Base-by-base conservation (phyloP, 1,140 invertebrate species). In the Neocloeon triangulifer region DNA sequence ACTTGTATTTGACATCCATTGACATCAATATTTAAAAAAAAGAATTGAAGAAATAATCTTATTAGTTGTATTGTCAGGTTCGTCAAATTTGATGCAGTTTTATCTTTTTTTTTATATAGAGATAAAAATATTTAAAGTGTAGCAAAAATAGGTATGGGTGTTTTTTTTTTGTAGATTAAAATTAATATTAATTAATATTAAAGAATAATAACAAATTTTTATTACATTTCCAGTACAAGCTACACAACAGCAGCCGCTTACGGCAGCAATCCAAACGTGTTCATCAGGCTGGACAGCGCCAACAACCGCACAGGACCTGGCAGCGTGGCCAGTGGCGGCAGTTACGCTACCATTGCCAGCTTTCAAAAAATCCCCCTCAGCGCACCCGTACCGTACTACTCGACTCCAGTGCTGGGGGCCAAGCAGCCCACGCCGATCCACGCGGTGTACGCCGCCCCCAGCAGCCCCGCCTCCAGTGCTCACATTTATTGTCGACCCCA, bases 281-380 rank as follows among this genome's bases (percentile, higher is more conserved):
- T 77, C 39, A 61, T 76, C 26, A 64, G 69, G 12, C 55, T 74
- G 37, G 71, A 73, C 48, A 55, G 55, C 34, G 59, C 62, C 2
- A 14, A 15, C 15, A 29, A 30, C 16, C 16, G 26, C 2, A 28
- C 19, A 2, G 21, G 31, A 10, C 68, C 71, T 31, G 68, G 66
- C 34, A 75, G 69, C 14, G 17, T 23, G 43, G 69, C 66, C n/a
- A 61, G 62, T 44, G 75, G 70, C 31, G 74, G 73, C 36, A 76
- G 73, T 42, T 78, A 78, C 43, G 74, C 74, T 10, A 78, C 73
- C 23, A 78, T 78, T 36, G 73, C 73, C 25, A 75, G 74, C 51
- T 59, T 77, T 41, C 67, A 70, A 40, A 71, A 72, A 39, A 62
- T 65, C 35, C 61, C 62, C 3, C 51, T 59, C 25, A 52, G 51